Conservation (phyloP, 2,113 vertebrate species). For the Hippocampus comes region DNA sequence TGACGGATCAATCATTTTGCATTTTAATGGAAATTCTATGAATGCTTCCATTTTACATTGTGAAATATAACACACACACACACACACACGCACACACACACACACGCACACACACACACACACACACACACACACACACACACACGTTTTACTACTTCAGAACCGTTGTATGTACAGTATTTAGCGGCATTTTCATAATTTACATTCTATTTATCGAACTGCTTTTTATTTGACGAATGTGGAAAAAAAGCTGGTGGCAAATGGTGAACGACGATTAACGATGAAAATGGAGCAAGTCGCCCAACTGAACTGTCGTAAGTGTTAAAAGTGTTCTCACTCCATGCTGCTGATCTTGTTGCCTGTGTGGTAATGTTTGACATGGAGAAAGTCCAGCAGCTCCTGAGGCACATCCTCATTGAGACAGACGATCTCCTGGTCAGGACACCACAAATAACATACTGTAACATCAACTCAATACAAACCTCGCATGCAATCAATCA, state of each 20-base stretch:
- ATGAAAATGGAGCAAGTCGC: not conserved
- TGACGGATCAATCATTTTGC: too few relatives aligned
- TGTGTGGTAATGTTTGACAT: conserved; percentile 76
- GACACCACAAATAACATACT: not conserved
- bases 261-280: not conserved
- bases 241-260: not conserved
- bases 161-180: too few relatives aligned
- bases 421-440: conserved; percentile 50
- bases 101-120: too few relatives aligned
- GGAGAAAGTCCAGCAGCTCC: conserved; percentile 88
- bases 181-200: too few relatives aligned
- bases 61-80: too few relatives aligned
- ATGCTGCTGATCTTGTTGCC: conserved; percentile 69
- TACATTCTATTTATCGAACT: not conserved
- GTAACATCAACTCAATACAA: not conserved
- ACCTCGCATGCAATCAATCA: not conserved
- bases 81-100: too few relatives aligned
- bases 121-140: too few relatives aligned
- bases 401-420: conserved; percentile 79
- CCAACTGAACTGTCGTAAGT: not conserved
- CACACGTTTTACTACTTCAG: too few relatives aligned
- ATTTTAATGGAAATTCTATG: too few relatives aligned
- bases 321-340: conserved; percentile 66
- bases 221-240: not conserved
- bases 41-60: too few relatives aligned